Percentiles rank a stretch among this genome's conserved stretches.
phyloP scores from a whole-genome alignment of 1,140 invertebrate genomes.

The Popillia japonica region DNA sequence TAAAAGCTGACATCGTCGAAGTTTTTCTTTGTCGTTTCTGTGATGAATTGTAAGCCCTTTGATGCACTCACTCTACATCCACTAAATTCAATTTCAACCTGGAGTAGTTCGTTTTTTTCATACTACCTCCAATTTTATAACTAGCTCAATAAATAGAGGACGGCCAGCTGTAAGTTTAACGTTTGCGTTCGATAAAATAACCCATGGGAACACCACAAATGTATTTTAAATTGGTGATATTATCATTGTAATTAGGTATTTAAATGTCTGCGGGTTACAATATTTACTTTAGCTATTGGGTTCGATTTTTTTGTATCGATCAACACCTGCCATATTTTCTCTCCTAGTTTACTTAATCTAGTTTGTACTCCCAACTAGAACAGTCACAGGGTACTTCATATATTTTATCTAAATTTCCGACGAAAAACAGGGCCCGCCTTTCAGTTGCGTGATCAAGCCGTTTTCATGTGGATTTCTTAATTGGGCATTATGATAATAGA shows the following conservation, averaged over 20 bases:
- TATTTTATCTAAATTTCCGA: conserved; percentile 1
- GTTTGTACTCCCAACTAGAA: not conserved
- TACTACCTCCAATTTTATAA: no score
- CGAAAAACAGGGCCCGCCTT: not conserved
- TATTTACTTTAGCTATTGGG: not conserved
- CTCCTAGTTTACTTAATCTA: not conserved
- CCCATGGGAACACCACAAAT: not conserved
- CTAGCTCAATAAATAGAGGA: no score
- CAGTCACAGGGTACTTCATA: not conserved
- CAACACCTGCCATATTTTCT: not conserved
- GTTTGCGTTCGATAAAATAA: not conserved
- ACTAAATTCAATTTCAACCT: no score
- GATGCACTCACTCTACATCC: no score
- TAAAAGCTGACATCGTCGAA: not conserved
- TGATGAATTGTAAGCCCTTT: not conserved
- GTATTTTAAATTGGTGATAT: not conserved
- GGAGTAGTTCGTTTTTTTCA: no score
- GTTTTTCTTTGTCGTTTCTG: not conserved
- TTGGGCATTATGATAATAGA: conserved; percentile 27
- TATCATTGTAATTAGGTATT: not conserved
- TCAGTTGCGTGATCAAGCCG: conserved; percentile 2
- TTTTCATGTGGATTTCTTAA: conserved; percentile 31
- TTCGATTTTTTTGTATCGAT: not conserved
- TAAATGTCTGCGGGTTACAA: not conserved
- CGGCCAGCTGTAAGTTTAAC: no score